Evolutionary conservation across 92 coral and sea anemone genomes (phyloP).

Genomic region (Desmophyllum pertusum): DNA sequence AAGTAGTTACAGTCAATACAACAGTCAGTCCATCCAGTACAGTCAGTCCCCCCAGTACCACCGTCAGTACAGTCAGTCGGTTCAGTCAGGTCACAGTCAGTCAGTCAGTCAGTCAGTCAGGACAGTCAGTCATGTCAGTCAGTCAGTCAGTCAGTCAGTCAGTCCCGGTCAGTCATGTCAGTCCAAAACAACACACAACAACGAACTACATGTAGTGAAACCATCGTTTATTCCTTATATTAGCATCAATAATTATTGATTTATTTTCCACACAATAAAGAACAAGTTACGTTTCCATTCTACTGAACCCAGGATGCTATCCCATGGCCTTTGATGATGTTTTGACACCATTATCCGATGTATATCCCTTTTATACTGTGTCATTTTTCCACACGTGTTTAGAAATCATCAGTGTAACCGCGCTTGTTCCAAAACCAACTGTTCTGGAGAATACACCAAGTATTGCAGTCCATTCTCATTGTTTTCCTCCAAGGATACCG

Average conservation of each 20-base stretch:
- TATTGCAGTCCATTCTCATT: slow-evolving; percentile 6
- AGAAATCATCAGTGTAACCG: slow-evolving; percentile 42
- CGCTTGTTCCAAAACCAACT: slow-evolving; percentile 60
- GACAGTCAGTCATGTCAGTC: neutral
- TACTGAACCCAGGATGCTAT: slow-evolving; percentile 38
- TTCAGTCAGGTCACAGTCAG: too few relatives aligned
- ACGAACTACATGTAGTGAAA: neutral
- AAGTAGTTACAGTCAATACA: too few relatives aligned
- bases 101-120: neutral
- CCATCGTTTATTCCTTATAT: too few relatives aligned
- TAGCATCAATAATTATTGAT: neutral
- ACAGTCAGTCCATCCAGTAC: too few relatives aligned
- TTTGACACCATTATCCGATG: neutral
- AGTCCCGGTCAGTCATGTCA: neutral
- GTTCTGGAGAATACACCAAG: slow-evolving; percentile 45
- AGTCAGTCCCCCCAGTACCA: too few relatives aligned
- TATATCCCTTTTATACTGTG: too few relatives aligned
- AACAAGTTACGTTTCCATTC: neutral
- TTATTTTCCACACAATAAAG: neutral
- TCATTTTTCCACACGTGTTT: slow-evolving; percentile 63
- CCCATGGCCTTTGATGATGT: slow-evolving; percentile 22
- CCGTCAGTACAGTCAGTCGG: too few relatives aligned
- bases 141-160: neutral
- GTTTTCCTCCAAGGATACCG: slow-evolving; percentile 50
- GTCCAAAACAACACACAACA: neutral